These are phyloP conservation scores for Rotaria socialis DNA, from an alignment of 2,888 invertebrate species.

Conservation along the genomic window DNA sequence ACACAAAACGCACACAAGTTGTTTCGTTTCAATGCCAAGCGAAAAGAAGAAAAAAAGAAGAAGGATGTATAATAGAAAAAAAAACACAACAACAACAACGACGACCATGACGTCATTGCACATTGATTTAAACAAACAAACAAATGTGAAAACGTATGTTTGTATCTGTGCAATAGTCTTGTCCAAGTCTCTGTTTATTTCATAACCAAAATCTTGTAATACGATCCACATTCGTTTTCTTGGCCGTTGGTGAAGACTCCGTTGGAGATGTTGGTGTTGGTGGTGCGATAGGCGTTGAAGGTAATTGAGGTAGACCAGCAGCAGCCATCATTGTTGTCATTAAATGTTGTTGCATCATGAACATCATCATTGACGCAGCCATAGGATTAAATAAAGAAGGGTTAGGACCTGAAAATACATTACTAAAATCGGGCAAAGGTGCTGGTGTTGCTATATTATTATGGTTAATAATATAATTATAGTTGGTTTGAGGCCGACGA, in stretches of 20 bases:
- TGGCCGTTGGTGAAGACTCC: neutral
- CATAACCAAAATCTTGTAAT: constrained; percentile 22
- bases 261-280: neutral
- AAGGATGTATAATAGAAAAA: neutral
- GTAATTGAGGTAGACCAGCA: constrained; percentile 20
- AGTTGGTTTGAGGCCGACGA: constrained; percentile 13
- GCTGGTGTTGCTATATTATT: constrained; percentile 17
- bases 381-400: neutral
- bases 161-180: neutral
- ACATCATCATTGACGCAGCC: constrained; percentile 23
- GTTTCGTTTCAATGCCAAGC: neutral
- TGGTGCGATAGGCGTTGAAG: neutral
- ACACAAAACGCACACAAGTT: neutral
- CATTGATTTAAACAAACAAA: constrained; percentile 10
- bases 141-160: neutral
- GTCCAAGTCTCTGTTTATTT: neutral
- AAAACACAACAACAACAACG: neutral
- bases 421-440: neutral
- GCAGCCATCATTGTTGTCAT: constrained; percentile 29
- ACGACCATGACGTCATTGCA: neutral
- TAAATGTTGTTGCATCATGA: constrained; percentile 26
- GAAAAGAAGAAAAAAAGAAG: neutral
- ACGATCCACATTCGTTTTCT: neutral
- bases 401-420: neutral
- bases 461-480: constrained; percentile 33